phyloP scores from a whole-genome alignment of 2,113 vertebrate genomes.

The Elanus axillaris region DNA sequence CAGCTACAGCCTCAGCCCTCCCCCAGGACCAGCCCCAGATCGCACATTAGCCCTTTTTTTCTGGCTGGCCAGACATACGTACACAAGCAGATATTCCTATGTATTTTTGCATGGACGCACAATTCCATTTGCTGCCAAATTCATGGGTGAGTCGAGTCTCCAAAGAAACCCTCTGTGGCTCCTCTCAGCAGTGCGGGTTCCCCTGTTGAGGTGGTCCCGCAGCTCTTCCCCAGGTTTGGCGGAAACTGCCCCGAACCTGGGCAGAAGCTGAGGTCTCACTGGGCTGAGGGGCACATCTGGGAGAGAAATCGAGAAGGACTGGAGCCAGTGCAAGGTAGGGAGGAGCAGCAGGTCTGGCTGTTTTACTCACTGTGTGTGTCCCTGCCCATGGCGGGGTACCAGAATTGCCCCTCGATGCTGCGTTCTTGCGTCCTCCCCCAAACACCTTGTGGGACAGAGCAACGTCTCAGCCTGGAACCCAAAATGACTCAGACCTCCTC shows the following conservation, averaged over 20 bases:
- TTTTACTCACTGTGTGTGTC: neutral
- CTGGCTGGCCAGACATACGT: rapidly evolving
- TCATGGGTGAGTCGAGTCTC: rapidly evolving
- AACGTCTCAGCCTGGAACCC: neutral
- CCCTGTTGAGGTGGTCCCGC: rapidly evolving
- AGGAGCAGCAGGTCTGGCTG: neutral
- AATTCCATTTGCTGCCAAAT: neutral
- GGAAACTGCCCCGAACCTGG: neutral
- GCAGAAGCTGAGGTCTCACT: neutral
- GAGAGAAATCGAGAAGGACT: rapidly evolving
- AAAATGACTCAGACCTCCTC: neutral
- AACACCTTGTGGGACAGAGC: rapidly evolving
- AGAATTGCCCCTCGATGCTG: rapidly evolving
- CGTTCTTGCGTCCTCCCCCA: no score
- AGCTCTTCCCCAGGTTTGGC: neutral
- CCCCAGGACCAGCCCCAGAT: rapidly evolving
- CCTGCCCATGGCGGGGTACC: rapidly evolving
- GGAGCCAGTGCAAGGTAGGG: neutral
- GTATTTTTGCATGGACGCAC: no score
- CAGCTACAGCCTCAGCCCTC: no score
- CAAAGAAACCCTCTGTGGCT: neutral
- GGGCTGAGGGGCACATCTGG: neutral
- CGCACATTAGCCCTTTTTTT: neutral
- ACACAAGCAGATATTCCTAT: neutral
- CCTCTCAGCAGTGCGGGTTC: rapidly evolving